Evolutionary conservation across 2,888 invertebrate genomes (phyloP).

Genomic region (Drosophila infuscata): DNA sequence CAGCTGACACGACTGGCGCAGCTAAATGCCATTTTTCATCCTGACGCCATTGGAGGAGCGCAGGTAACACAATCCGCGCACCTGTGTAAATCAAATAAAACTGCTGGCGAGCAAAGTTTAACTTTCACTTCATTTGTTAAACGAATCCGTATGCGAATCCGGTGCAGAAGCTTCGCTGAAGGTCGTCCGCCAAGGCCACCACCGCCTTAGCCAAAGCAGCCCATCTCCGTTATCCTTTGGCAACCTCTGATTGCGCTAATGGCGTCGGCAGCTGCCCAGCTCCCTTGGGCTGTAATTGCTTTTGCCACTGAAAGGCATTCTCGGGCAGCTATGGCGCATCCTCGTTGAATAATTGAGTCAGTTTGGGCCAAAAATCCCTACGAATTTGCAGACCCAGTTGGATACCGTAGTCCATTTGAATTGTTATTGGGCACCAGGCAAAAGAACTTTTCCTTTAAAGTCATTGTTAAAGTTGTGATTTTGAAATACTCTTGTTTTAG

Average conservation of each 20-base stretch:
- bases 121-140: slow-evolving; percentile 71
- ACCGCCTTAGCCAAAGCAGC: not conserved
- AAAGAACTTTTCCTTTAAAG: slow-evolving; percentile 26
- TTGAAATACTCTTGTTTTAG: slow-evolving; percentile 16
- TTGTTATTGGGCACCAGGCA: not conserved
- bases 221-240: slow-evolving; percentile 39
- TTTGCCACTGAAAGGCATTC: slow-evolving; percentile 39
- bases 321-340: slow-evolving; percentile 3
- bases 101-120: slow-evolving; percentile 60
- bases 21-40: slow-evolving; percentile 66
- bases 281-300: slow-evolving; percentile 32
- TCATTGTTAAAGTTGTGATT: slow-evolving; percentile 54
- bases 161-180: slow-evolving; percentile 31
- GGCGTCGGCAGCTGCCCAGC: slow-evolving; percentile 15
- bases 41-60: slow-evolving; percentile 24
- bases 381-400: slow-evolving; percentile 9
- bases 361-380: slow-evolving; percentile 1
- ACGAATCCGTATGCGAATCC: slow-evolving; percentile 48
- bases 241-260: slow-evolving; percentile 32
- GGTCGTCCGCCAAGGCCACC: slow-evolving; percentile 47
- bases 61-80: slow-evolving; percentile 21
- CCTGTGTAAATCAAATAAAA: slow-evolving; percentile 67
- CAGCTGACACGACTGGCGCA: slow-evolving; percentile 22
- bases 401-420: not conserved
- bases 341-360: slow-evolving; percentile 44